phyloP scores from a whole-genome alignment of 2,113 vertebrate genomes.

The Chloebia gouldiae region DNA sequence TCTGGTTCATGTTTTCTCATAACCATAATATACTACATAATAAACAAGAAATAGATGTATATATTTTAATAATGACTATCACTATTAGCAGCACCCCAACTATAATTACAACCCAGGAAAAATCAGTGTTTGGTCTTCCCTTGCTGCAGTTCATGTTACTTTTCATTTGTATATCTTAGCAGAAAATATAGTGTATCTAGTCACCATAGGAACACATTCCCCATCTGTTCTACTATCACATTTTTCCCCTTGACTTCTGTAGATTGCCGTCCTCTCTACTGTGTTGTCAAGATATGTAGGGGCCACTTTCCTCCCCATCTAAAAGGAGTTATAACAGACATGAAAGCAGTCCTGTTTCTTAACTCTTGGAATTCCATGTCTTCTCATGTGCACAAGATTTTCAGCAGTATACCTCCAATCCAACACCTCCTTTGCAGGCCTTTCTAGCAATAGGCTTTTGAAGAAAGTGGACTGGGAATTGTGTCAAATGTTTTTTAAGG shows the following conservation, averaged over 20 bases:
- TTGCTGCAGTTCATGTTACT: neutral
- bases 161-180: conserved; percentile 51
- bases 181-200: conserved; percentile 59
- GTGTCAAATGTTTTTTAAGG: neutral
- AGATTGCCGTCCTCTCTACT: conserved; percentile 47
- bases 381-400: neutral
- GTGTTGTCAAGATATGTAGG: conserved; percentile 48
- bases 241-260: conserved; percentile 60
- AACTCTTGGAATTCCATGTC: conserved; percentile 38
- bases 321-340: conserved; percentile 13
- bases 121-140: neutral
- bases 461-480: fast-evolving
- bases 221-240: conserved; percentile 59
- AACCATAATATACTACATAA: neutral
- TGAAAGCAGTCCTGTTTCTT: conserved; percentile 5
- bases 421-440: neutral
- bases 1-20: neutral
- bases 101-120: neutral
- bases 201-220: conserved; percentile 62
- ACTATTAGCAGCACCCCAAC: neutral
- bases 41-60: fast-evolving
- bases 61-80: neutral
- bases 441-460: neutral
- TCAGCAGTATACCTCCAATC: neutral
- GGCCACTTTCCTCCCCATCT: conserved; percentile 54